These are phyloP conservation scores for Porites lutea DNA, from an alignment of 64 coral and sea anemone genomes.

Conservation along the genomic window DNA sequence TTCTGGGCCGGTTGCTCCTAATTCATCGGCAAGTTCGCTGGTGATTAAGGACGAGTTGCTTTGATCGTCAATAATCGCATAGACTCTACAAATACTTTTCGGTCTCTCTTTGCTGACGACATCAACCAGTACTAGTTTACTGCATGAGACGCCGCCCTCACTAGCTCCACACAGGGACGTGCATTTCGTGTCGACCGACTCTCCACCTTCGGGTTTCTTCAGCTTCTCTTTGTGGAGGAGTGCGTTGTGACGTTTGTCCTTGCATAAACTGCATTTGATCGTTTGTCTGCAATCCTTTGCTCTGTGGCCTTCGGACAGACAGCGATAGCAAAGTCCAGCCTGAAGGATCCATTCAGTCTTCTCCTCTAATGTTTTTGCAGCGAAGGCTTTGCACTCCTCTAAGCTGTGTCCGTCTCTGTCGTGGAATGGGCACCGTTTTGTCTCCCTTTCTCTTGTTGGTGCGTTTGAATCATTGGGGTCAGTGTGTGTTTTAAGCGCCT, in stretches of 20 bases:
- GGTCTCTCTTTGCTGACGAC: neutral
- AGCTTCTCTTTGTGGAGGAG: neutral
- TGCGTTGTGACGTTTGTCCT: neutral
- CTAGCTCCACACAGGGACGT: neutral
- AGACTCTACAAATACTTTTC: neutral
- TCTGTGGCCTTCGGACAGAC: neutral
- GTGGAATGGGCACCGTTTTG: neutral
- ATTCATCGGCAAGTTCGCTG: constrained; percentile 6
- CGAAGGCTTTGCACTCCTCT: neutral
- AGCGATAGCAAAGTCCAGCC: neutral
- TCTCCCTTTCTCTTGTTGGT: neutral
- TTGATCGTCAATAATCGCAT: constrained; percentile 32
- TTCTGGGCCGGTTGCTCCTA: neutral
- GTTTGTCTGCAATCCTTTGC: neutral
- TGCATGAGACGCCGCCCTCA: neutral
- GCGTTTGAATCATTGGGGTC: neutral
- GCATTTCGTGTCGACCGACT: neutral
- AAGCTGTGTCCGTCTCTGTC: neutral
- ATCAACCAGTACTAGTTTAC: constrained; percentile 11
- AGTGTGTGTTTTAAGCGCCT: neutral
- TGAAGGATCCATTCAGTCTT: neutral
- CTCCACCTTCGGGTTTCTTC: neutral
- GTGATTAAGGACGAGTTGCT: constrained; percentile 40
- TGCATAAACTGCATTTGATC: neutral
- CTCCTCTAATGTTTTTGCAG: neutral